Evolutionary conservation across 1,140 invertebrate species (phyloP).

Genomic region (Cotesia glomerata): DNA sequence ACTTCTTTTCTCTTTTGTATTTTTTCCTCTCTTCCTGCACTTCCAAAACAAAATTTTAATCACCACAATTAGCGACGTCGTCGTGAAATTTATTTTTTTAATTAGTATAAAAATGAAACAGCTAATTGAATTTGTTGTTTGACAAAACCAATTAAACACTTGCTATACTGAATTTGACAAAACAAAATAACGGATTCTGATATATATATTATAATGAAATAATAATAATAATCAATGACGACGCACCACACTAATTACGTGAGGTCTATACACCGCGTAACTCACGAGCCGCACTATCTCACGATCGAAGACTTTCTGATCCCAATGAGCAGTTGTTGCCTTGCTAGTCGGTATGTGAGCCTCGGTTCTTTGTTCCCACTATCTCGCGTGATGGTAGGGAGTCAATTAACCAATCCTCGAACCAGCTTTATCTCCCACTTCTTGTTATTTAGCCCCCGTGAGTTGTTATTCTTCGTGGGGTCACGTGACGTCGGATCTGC

Average conservation of each 20-base stretch:
- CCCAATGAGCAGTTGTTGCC: slow-evolving; percentile 37
- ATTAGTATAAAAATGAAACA: too few species aligned
- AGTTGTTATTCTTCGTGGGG: background rate
- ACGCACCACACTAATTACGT: background rate
- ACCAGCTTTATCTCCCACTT: slow-evolving; percentile 1
- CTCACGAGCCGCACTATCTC: slow-evolving; percentile 44
- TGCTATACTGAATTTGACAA: too few species aligned
- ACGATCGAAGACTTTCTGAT: slow-evolving; percentile 55
- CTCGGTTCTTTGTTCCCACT: slow-evolving; percentile 53
- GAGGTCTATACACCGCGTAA: background rate
- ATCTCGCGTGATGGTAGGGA: slow-evolving; percentile 16
- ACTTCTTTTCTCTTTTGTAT: background rate
- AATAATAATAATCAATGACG: slow-evolving; percentile 6
- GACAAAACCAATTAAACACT: too few species aligned
- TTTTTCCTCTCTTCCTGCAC: background rate
- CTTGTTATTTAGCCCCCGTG: background rate
- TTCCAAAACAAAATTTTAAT: too few species aligned
- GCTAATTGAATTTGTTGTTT: too few species aligned
- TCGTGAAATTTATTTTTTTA: too few species aligned
- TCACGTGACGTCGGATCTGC: slow-evolving; percentile 40
- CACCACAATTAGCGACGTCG: too few species aligned
- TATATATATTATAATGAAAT: background rate
- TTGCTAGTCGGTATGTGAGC: slow-evolving; percentile 35
- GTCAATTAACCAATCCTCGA: slow-evolving; percentile 3
- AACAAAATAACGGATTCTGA: too few species aligned